Evolutionary conservation across 2,888 invertebrate genomes (phyloP), one percentile per base, ranked within the genome.

Genomic region (Sminthurides aquaticus): DNA sequence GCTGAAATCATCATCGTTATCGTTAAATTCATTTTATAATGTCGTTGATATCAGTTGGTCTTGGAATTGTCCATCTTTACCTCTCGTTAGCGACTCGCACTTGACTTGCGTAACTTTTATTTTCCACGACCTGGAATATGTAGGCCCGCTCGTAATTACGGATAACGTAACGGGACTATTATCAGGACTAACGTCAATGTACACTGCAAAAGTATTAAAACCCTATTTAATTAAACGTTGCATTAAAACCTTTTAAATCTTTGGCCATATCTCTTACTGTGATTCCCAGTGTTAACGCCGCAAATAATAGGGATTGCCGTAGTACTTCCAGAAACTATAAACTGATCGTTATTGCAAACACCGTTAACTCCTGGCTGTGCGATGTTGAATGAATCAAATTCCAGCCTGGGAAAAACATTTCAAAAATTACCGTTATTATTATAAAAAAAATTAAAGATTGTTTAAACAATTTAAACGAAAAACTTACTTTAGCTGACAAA

Each of bases 271-370:
- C 57, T 20, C 82, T 80, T 79, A 91, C 91, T 88, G 78, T 92
- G 92, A 79, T 87, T 88, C 22, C 89, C 91, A 43, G 85, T 85
- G 75, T 90, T 74, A 25, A 71, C 70, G 8, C 92, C 92, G 75
- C 92, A 92, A 60, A 92, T 89, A 0, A 86, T 84, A 1, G 91
- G 89, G 11, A 77, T 72, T 0, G 88, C 84, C 0, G 89, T 87
- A 76, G 85, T 88, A 0, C 89, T 88, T 0, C 91, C 91, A 0
- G 90, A 90, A 2, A 91, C 87, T 48, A 91, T 86, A 75, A 92
- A 88, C 76, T 91, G 91, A 77, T 92, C 92, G 70, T 87, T 88
- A 76, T 87, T 87, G 77, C 91, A 91, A 1, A 89, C 83, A 76
- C 91, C 84, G 54, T 83, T 80, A 0, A 83, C 79, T 75, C 91